Evolutionary conservation across 2,113 vertebrate genomes (phyloP).

Genomic region (Sinocyclocheilus anophthalmus): DNA sequence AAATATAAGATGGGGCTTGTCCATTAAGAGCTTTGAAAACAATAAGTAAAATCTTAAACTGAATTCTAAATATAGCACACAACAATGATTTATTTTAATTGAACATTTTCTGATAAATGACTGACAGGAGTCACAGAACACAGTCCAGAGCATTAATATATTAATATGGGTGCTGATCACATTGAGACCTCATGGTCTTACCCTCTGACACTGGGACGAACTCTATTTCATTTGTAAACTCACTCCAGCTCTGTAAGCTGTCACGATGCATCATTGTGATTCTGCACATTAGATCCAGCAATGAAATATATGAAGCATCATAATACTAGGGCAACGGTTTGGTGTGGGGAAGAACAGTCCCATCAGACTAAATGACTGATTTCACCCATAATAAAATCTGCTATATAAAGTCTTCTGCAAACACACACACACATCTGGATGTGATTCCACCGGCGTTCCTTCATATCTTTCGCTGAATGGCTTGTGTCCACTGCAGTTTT

Average conservation of each 20-base stretch:
- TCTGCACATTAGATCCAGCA: background rate
- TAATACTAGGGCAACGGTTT: background rate
- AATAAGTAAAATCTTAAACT: too few species aligned
- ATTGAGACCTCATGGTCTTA: background rate
- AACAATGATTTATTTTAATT: background rate
- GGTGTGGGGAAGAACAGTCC: background rate
- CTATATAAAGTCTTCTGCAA: background rate
- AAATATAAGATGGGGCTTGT: too few species aligned
- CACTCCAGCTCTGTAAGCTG: background rate
- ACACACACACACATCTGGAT: slow-evolving; percentile 6
- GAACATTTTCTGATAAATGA: background rate
- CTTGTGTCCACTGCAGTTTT: slow-evolving; percentile 4
- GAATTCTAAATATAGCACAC: background rate
- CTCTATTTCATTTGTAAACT: background rate
- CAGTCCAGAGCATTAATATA: background rate
- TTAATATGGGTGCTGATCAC: background rate
- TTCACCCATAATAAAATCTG: slow-evolving; percentile 12
- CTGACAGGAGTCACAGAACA: background rate
- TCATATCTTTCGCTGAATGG: background rate
- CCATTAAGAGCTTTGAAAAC: too few species aligned
- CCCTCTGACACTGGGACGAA: background rate
- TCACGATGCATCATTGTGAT: background rate
- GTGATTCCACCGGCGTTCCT: background rate
- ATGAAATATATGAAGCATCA: background rate
- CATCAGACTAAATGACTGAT: background rate